These are phyloP conservation scores for Amblyopsis hoosieri DNA, from an alignment of 2,797 vertebrate genomes.

Conservation along the genomic window DNA sequence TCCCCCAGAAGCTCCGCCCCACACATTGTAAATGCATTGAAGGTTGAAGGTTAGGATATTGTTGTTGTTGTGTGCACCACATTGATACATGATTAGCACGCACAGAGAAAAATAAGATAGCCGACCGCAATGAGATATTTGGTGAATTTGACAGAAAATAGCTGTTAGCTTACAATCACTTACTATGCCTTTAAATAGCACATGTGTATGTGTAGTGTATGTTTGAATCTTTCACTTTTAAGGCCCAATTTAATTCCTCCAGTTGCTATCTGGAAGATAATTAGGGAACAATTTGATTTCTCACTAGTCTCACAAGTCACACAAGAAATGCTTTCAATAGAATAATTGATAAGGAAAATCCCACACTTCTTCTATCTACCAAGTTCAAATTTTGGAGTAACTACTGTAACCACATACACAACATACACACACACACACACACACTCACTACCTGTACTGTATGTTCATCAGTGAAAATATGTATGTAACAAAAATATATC, in stretches of 20 bases:
- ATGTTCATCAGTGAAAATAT: neutral
- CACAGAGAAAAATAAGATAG: too few species aligned
- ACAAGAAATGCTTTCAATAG: constrained; percentile 17
- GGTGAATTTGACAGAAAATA: too few species aligned
- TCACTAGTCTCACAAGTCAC: neutral
- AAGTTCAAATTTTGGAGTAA: neutral
- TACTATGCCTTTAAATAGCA: too few species aligned
- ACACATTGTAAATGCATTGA: too few species aligned
- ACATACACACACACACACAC: neutral
- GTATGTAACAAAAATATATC: too few species aligned
- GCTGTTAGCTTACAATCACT: too few species aligned
- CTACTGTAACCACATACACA: neutral
- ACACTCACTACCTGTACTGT: neutral
- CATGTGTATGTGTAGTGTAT: neutral
- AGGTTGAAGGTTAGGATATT: too few species aligned
- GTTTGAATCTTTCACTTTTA: neutral
- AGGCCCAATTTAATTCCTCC: neutral
- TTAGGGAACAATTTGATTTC: constrained; percentile 25
- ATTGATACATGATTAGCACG: too few species aligned
- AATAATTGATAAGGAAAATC: constrained; percentile 39
- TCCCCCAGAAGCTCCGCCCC: too few species aligned
- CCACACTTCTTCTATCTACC: constrained; percentile 3
- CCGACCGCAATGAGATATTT: too few species aligned
- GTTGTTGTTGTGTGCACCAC: too few species aligned
- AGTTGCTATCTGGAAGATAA: constrained; percentile 8